phyloP scores from a whole-genome alignment of 2,888 invertebrate species.

The Brachypalpus laphriformis region DNA sequence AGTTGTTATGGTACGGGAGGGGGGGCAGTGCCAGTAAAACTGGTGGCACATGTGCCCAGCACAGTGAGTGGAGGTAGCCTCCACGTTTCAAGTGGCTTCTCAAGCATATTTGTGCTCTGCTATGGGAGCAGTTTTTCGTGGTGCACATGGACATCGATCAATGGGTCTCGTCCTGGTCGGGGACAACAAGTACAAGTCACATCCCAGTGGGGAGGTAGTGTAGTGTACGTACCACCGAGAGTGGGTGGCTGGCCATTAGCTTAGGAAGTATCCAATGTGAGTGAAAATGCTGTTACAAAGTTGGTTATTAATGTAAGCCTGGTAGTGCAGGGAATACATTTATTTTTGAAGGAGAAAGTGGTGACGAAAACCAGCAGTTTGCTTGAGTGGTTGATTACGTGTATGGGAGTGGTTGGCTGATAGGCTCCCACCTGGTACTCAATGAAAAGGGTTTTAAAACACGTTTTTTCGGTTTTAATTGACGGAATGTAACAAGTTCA shows the following conservation, averaged over 20 bases:
- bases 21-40: background rate
- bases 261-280: background rate
- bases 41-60: background rate
- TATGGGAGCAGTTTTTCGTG: background rate
- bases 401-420: background rate
- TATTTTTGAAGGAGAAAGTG: background rate
- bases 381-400: conserved; percentile 9
- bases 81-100: background rate
- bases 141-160: conserved; percentile 25
- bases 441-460: background rate
- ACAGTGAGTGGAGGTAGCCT: background rate
- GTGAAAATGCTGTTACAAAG: background rate
- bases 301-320: background rate
- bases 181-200: background rate
- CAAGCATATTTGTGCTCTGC: background rate
- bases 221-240: too few species aligned
- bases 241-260: background rate
- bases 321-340: background rate
- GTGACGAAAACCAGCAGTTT: background rate
- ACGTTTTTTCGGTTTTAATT: background rate
- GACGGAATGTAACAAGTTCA: background rate
- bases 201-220: background rate
- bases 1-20: background rate
- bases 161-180: background rate
- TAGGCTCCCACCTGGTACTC: conserved; percentile 13